A percentile compares a stretch with the other conserved stretches of the same genome.
phyloP scores from a whole-genome alignment of 2,113 vertebrate species.

The Prionailurus bengalensis region DNA sequence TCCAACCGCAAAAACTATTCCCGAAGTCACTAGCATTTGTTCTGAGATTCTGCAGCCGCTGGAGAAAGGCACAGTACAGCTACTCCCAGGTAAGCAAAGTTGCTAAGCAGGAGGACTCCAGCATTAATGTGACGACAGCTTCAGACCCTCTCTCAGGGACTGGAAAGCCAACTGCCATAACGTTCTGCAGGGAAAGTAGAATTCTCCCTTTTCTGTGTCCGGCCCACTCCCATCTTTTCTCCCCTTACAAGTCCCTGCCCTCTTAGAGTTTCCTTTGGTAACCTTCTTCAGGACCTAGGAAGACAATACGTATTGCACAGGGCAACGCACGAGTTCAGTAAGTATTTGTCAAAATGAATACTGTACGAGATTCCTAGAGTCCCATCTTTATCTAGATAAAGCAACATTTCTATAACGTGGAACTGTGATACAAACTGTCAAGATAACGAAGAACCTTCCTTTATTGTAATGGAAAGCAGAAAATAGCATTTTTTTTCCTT shows the following conservation, averaged over 20 bases:
- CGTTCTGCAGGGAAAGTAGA: background rate
- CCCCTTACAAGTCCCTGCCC: background rate
- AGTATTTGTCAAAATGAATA: conserved; percentile 14
- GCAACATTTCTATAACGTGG: background rate
- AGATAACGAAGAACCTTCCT: background rate
- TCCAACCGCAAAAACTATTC: conserved; percentile 24
- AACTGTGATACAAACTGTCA: background rate
- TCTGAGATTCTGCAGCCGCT: background rate
- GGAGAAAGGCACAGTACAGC: background rate
- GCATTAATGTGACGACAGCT: background rate
- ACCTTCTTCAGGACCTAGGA: background rate
- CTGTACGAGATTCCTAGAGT: background rate
- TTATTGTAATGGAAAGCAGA: conserved; percentile 18
- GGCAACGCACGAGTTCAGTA: background rate
- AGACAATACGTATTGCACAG: background rate
- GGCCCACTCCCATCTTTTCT: background rate
- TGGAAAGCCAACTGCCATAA: background rate
- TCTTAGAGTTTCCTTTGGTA: background rate
- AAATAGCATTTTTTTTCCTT: background rate
- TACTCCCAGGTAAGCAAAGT: background rate
- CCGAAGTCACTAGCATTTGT: background rate
- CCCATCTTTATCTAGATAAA: background rate
- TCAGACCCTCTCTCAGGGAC: background rate
- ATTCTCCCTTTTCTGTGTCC: background rate
- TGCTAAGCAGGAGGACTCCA: background rate